These are phyloP conservation scores for Embidobia sp. DNA, from an alignment of 2,888 invertebrate species.

Conservation along the genomic window DNA sequence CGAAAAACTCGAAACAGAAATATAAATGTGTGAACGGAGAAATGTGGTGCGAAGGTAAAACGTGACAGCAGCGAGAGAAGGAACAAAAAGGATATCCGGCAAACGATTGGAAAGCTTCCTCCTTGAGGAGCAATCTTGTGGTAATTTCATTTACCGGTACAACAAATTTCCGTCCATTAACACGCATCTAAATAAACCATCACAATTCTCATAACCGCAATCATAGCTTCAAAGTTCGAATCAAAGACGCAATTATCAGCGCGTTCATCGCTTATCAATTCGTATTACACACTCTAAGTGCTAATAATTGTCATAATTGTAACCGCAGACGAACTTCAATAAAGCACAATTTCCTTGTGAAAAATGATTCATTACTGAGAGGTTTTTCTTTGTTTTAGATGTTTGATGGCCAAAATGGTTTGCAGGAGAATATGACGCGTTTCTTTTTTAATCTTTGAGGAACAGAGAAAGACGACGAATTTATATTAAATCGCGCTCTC, in stretches of 20 bases:
- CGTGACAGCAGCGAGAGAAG: conserved; percentile 51
- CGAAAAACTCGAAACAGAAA: conserved; percentile 54
- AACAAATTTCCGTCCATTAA: conserved; percentile 75
- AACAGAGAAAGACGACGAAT: no score
- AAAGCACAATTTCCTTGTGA: conserved; percentile 25
- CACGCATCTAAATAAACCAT: conserved; percentile 71
- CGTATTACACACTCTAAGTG: conserved; percentile 25
- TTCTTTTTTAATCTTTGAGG: no score
- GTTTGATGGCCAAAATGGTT: no score
- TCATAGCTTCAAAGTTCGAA: conserved; percentile 59
- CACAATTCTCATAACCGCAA: conserved; percentile 64
- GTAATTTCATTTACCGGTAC: conserved; percentile 80
- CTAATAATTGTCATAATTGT: conserved; percentile 35
- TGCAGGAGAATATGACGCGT: no score
- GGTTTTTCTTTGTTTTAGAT: no score
- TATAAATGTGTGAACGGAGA: conserved; percentile 30
- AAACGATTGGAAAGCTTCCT: conserved; percentile 81
- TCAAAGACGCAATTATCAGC: conserved; percentile 50
- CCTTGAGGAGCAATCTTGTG: conserved; percentile 80
- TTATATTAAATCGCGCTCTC: no score
- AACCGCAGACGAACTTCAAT: conserved; percentile 16
- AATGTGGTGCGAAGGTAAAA: conserved; percentile 49
- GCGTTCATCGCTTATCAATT: conserved; percentile 37
- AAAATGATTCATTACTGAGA: conserved; percentile 5
- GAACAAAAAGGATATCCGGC: conserved; percentile 78